Evolutionary conservation across 2,797 vertebrate species (phyloP).

Genomic region (Todus mexicanus): DNA sequence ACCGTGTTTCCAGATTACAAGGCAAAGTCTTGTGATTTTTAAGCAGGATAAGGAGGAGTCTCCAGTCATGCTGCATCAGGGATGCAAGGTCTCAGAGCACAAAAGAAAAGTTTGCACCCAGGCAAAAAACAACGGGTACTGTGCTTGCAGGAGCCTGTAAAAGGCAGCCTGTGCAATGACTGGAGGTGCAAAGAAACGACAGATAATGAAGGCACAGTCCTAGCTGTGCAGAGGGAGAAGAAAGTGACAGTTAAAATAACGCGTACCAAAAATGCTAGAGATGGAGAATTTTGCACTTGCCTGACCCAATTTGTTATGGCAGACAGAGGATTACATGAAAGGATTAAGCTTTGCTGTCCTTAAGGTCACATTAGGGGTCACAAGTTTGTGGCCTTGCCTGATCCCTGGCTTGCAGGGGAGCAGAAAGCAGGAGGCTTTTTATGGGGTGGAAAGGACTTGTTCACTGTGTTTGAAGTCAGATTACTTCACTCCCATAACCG

Average conservation of each 20-base stretch:
- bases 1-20: background rate
- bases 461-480: slow-evolving; percentile 23
- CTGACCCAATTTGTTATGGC: slow-evolving; percentile 57
- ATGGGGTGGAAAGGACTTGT: slow-evolving; percentile 24
- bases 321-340: slow-evolving; percentile 58
- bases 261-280: slow-evolving; percentile 34
- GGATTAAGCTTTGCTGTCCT: slow-evolving; percentile 58
- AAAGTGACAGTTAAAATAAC: slow-evolving; percentile 43
- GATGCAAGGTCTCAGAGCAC: background rate
- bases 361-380: slow-evolving; percentile 33
- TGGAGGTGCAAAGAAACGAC: slow-evolving; percentile 9
- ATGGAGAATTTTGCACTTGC: slow-evolving; percentile 53
- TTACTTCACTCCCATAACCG: background rate
- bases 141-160: background rate
- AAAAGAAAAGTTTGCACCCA: background rate
- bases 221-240: slow-evolving; percentile 10
- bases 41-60: background rate
- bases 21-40: background rate
- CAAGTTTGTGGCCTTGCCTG: slow-evolving; percentile 49
- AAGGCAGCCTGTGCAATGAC: background rate
- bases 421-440: slow-evolving; percentile 6
- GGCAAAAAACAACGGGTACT: background rate
- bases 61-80: background rate
- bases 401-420: slow-evolving; percentile 13
- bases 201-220: slow-evolving; percentile 19